Base-by-base conservation (phyloP, 2,888 invertebrate species). In the Phanerotoma sp. region DNA sequence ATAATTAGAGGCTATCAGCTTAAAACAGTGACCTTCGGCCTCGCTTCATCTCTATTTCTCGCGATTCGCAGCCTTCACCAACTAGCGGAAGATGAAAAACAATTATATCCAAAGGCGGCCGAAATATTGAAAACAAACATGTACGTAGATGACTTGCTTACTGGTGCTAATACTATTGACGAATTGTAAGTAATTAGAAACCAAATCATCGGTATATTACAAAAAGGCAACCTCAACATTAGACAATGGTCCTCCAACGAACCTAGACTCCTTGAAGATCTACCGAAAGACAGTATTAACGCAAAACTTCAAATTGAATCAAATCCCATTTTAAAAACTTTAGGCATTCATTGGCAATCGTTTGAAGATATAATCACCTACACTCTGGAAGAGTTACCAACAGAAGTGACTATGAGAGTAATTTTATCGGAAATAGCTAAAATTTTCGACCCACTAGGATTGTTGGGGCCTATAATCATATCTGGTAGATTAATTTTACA, bases 271-370 rank as follows among this genome's bases (percentile, higher is more conserved):
- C 18, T 53, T 4, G 16, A 20, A 3, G 49, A 53, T 25, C 7
- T 25, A 7, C 7, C 5, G 5, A 7, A 25, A 25, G 25, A 25
- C 25, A 25, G 7, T 7, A 25, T 25, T 6, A 25, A 25, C 7
- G 5, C 25, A 6, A 25, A 25, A 25, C 25, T 25, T 6, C 25
- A 25, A 25, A 25, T n/a, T n/a, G n/a, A n/a, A n/a, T 25, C 7
- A 22, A 35, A 48, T 0, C 16, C 32, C 0, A 42, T 46, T 0
- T 10, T 59, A 0, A 57, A 58, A 35, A 61, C 63, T 1, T 54
- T 64, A 2, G 60, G 61, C 2, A 33, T 61, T 0, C 11, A 35
- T 7, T 62, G 62, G 58, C 21, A 61, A 18, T 55, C 62, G 0
- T 5, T 13, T 1, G 9, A 25, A 13, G 57, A 65, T 22, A 10